Conservation (phyloP, 2,113 vertebrate genomes). For the Lagopus muta region DNA sequence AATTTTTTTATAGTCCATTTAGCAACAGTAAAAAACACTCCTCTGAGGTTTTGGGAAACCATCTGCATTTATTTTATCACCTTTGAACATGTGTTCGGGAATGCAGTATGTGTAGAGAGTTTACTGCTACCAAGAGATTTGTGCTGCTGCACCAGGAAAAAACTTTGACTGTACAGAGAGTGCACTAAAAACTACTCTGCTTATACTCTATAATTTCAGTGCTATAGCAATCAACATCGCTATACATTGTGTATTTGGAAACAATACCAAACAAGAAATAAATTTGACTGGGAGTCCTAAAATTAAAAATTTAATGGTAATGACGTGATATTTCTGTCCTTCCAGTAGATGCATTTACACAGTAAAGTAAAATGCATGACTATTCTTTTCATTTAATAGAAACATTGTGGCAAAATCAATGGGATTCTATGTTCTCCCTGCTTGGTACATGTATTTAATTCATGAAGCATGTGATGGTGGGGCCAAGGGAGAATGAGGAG, state of each 20-base stretch:
- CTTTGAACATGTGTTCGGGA: slow-evolving; percentile 74
- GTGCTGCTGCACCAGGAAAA: slow-evolving; percentile 64
- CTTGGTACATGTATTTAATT: background rate
- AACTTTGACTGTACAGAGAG: slow-evolving; percentile 22
- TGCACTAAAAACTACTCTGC: slow-evolving; percentile 20
- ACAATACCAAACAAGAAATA: slow-evolving; percentile 53
- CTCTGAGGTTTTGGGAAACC: slow-evolving; percentile 64
- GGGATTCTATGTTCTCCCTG: background rate
- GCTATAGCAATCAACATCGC: slow-evolving; percentile 9
- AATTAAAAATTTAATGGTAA: slow-evolving; percentile 39
- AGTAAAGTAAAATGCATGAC: rapidly evolving
- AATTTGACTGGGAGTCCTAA: slow-evolving; percentile 20
- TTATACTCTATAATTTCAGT: background rate
- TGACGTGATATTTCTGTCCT: slow-evolving; percentile 41
- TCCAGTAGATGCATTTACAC: background rate
- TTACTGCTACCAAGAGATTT: slow-evolving; percentile 71
- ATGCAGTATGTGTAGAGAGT: slow-evolving; percentile 61
- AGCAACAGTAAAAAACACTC: slow-evolving; percentile 57
- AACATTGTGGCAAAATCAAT: slow-evolving; percentile 37
- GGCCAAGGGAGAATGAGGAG: background rate
- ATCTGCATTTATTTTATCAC: slow-evolving; percentile 75
- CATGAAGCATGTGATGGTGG: background rate
- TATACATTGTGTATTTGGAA: background rate
- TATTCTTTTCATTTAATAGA: slow-evolving; percentile 9
- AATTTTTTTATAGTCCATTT: slow-evolving; percentile 48